Conservation (phyloP, 2,113 vertebrate genomes). For the Zapus hudsonius region DNA sequence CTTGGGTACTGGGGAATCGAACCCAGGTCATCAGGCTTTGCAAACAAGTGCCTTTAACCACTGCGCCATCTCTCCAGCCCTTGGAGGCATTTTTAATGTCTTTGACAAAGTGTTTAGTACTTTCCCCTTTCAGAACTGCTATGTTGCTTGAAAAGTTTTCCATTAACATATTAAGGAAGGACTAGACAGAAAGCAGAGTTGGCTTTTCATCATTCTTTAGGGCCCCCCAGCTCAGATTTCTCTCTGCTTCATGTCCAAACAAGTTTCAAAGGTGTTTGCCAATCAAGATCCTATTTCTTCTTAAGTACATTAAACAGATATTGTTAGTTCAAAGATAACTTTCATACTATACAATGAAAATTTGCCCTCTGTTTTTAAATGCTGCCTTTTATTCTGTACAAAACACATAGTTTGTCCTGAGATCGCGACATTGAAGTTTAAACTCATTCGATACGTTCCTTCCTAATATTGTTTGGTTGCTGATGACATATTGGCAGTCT, state of each 20-base stretch:
- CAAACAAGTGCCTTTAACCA: no score
- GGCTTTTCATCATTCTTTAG: conserved; percentile 23
- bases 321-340: conserved; percentile 14
- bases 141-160: conserved; percentile 53
- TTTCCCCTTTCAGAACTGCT: conserved; percentile 26
- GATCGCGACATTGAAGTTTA: conserved; percentile 51
- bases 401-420: conserved; percentile 45
- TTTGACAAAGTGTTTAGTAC: conserved; percentile 36
- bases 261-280: neutral
- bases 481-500: conserved; percentile 64
- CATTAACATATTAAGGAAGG: conserved; percentile 36
- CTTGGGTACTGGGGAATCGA: no score
- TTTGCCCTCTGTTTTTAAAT: conserved; percentile 3
- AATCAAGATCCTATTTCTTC: conserved; percentile 44
- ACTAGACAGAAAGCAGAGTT: conserved; percentile 5
- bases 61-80: no score
- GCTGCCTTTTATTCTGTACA: conserved; percentile 47
- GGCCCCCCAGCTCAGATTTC: conserved; percentile 37
- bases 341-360: conserved; percentile 49
- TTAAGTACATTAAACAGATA: conserved; percentile 23
- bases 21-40: no score
- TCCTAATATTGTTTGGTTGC: conserved; percentile 59
- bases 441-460: conserved; percentile 43
- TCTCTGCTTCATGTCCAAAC: conserved; percentile 22
- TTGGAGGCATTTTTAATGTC: neutral